phyloP scores from a whole-genome alignment of 2,797 vertebrate species.

The Podarcis siculus region DNA sequence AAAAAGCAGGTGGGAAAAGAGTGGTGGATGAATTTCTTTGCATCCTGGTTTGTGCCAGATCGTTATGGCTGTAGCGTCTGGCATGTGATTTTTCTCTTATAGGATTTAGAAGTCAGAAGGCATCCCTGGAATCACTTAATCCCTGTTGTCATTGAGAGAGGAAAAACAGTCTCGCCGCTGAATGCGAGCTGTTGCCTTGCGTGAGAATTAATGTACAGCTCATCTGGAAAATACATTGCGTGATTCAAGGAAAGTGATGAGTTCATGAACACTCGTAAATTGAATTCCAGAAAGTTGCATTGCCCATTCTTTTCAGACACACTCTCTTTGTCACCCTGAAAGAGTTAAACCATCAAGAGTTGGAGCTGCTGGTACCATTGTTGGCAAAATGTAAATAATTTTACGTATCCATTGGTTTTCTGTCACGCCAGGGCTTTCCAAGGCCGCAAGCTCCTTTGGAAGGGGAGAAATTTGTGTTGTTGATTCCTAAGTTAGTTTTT shows the following conservation, averaged over 20 bases:
- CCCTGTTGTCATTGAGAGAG: constrained; percentile 21
- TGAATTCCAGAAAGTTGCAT: constrained; percentile 20
- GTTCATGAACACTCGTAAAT: neutral
- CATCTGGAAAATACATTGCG: constrained; percentile 34
- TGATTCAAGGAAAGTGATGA: constrained; percentile 5
- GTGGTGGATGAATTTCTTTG: neutral
- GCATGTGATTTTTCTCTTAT: neutral
- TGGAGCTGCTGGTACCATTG: constrained; percentile 19
- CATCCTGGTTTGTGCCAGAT: neutral
- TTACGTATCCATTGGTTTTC: constrained; percentile 32
- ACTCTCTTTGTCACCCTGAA: neutral
- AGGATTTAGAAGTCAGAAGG: constrained; percentile 1
- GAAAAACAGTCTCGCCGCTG: constrained; percentile 32
- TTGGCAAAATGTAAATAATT: constrained; percentile 42
- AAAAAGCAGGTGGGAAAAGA: neutral
- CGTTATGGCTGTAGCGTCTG: too few relatives aligned
- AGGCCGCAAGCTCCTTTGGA: constrained; percentile 58
- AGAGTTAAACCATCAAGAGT: constrained; percentile 36
- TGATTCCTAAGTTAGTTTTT: constrained; percentile 67
- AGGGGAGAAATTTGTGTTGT: constrained; percentile 58
- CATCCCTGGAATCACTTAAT: constrained; percentile 30
- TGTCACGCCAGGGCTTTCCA: constrained; percentile 44
- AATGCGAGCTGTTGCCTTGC: neutral
- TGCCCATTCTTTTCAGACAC: neutral
- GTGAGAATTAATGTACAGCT: neutral